Base-by-base conservation (phyloP, 1,140 invertebrate species). In the Drosophila mauritiana region DNA sequence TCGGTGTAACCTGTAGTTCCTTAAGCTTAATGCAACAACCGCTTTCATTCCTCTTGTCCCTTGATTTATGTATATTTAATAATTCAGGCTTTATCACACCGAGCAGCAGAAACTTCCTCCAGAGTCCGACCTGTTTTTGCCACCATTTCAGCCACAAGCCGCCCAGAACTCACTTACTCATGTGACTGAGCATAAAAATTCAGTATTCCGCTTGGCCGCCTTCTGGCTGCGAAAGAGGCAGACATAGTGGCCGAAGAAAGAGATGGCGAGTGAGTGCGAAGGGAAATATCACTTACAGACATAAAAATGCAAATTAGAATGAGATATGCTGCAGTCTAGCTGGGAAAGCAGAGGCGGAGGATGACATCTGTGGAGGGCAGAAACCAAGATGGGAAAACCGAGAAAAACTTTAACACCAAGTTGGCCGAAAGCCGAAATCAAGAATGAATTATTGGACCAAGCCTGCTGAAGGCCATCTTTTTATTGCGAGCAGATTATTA, bases 11-110 rank as follows among this genome's bases (percentile, higher is more conserved):
- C 64, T 52, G 59, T 56, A 73, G 45, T 43, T 42, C 6, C 13
- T 62, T 22, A 31, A 17, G 20, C 20, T 25, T 36, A 17, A 56
- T 64, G 43, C n/a, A 25, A 15, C n/a, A 25, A 15, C 48, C 43
- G 56, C 63, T 57, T 43, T 56, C 27, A 67, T 64, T 61, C 51
- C 25, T 25, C 31, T 53, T 59, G 57, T 36, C 58, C 43, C 48
- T 68, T 86, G 83, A 86, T 86, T 86, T 88, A 88, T 86, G 83
- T 82, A 64, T 79, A 82, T 82, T 88, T 86, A 86, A 86, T 88
- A 86, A 82, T 88, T 86, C 83, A 88, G 83, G 62, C 49, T 82
- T 86, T 86, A 88, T 88, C 82, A 69, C 78, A 67, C 49, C 53
- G 58, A 59, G 48, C 78, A 78, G 75, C 48, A 59, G 77, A 78